Conservation (phyloP, 2,113 vertebrate species). For the Paratilapia polleni region DNA sequence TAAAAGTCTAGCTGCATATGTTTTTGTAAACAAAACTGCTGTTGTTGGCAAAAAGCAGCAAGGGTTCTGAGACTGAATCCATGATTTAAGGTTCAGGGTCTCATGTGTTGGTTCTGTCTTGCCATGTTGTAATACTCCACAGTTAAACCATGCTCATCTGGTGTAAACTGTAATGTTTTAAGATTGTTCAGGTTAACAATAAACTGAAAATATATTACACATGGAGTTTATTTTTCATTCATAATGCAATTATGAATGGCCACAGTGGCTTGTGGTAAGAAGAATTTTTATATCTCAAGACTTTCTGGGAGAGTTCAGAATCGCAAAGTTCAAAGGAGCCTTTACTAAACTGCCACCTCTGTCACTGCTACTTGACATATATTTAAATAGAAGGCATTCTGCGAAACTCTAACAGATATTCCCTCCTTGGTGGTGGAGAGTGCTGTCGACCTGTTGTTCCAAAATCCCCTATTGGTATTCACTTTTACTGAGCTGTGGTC, state of each 20-base stretch:
- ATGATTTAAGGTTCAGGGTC: neutral
- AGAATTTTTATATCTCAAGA: neutral
- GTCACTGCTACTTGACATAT: neutral
- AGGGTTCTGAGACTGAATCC: neutral
- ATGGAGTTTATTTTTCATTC: neutral
- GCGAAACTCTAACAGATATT: rapidly evolving
- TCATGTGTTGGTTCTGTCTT: neutral
- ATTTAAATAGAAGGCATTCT: neutral
- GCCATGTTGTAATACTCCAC: rapidly evolving
- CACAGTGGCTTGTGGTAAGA: neutral
- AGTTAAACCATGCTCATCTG: neutral
- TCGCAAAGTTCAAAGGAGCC: too few species aligned
- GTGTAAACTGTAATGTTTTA: neutral
- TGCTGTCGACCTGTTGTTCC: neutral
- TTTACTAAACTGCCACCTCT: neutral
- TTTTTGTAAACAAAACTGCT: neutral
- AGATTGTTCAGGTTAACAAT: neutral
- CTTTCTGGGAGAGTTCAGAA: neutral
- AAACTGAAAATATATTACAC: neutral
- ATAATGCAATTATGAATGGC: neutral
- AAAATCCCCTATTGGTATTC: neutral
- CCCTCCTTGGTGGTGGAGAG: neutral
- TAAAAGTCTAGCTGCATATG: too few species aligned
- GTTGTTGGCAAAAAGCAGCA: neutral
- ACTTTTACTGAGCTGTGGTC: neutral